phyloP scores from a whole-genome alignment of 2,797 vertebrate genomes.

The Dermochelys coriacea region DNA sequence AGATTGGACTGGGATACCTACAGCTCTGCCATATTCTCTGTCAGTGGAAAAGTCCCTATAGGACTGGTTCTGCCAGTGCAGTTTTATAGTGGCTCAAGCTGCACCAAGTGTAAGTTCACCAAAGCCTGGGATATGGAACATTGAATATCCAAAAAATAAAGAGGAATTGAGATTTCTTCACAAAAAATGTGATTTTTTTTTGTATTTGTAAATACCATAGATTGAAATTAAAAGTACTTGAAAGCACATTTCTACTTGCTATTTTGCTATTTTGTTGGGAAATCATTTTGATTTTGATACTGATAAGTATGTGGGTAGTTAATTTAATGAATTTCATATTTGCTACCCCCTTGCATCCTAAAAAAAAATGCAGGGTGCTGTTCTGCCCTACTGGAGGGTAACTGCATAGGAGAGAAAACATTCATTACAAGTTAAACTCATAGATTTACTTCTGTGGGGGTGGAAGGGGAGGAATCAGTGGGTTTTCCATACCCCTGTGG shows the following conservation, averaged over 20 bases:
- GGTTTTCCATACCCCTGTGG: too few relatives aligned
- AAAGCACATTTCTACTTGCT: too few relatives aligned
- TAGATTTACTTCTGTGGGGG: rapidly evolving
- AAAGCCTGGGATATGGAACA: not conserved
- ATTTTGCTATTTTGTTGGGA: not conserved
- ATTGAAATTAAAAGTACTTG: too few relatives aligned
- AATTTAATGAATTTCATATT: not conserved
- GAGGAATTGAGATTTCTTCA: too few relatives aligned
- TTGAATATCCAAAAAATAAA: too few relatives aligned
- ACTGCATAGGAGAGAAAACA: not conserved
- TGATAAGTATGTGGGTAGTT: not conserved
- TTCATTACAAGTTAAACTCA: rapidly evolving
- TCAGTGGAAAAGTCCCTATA: too few relatives aligned
- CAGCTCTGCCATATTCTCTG: too few relatives aligned
- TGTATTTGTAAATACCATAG: too few relatives aligned
- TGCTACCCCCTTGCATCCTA: not conserved
- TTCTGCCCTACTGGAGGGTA: not conserved
- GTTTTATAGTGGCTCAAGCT: not conserved
- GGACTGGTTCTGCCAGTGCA: too few relatives aligned
- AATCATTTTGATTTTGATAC: not conserved
- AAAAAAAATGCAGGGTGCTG: not conserved
- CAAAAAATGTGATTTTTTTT: too few relatives aligned
- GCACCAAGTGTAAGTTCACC: not conserved
- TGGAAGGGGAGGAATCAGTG: not conserved
- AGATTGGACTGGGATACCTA: too few relatives aligned